These are phyloP conservation scores for Premnoplex brunnescens DNA, from an alignment of 2,797 vertebrate genomes.

Conservation along the genomic window DNA sequence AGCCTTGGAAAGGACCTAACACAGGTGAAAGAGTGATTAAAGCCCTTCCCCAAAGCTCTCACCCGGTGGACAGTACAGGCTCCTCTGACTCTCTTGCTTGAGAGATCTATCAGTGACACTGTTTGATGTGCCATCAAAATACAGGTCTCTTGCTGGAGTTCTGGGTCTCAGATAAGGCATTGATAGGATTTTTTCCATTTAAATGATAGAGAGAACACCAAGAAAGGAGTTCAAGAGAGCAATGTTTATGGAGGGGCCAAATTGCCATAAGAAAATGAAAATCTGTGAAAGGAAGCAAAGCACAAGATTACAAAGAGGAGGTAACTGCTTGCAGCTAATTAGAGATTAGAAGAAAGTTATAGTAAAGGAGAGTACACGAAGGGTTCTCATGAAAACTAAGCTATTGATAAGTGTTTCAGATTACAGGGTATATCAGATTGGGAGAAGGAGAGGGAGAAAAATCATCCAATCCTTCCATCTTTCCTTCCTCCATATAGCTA, in stretches of 20 bases:
- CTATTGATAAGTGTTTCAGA: background rate
- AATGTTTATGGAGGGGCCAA: background rate
- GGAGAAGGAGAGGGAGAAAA: background rate
- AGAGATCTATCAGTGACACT: background rate
- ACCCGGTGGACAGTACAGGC: background rate
- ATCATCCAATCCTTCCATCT: background rate
- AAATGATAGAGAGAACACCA: background rate
- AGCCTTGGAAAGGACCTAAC: background rate
- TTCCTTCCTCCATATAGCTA: background rate
- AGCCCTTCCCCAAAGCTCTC: background rate
- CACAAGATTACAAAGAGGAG: background rate
- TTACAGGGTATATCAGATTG: background rate
- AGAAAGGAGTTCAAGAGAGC: background rate
- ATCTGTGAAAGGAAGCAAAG: background rate
- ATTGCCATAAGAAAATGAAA: background rate
- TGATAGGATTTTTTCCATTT: background rate
- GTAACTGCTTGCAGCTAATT: background rate
- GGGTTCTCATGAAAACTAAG: background rate
- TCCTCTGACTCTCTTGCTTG: background rate
- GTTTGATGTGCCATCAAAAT: background rate
- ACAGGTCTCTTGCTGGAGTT: background rate
- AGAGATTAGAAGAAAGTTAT: background rate
- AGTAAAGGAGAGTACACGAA: background rate
- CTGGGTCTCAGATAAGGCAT: background rate
- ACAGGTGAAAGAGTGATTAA: background rate